A percentile compares a stretch with the other conserved stretches of the same genome.
phyloP scores from a whole-genome alignment of 2,797 vertebrate genomes.

The Cryptoprocta ferox region DNA sequence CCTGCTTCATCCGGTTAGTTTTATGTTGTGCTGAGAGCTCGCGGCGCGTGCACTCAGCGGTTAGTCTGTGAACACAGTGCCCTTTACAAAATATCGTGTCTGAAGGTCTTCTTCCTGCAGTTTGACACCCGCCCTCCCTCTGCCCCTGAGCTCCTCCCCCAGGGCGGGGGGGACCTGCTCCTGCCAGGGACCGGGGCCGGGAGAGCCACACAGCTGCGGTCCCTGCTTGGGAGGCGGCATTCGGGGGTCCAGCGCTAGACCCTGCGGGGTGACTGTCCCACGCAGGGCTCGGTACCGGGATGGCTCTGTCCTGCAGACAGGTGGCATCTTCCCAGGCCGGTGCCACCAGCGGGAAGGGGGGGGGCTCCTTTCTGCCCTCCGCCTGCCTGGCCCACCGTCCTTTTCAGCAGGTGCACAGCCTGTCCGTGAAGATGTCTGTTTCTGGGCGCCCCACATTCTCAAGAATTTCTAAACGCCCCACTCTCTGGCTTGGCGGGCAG shows the following conservation, averaged over 20 bases:
- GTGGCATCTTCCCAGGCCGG: accelerated
- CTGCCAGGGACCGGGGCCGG: too few species aligned
- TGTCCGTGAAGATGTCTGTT: accelerated
- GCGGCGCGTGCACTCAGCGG: accelerated
- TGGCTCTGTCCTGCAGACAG: neutral
- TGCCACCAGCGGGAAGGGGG: accelerated
- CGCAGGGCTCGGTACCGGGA: accelerated
- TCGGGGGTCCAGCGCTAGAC: neutral
- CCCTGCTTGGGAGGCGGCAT: neutral
- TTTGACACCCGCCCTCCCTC: neutral
- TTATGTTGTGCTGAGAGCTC: accelerated
- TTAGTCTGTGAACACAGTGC: neutral
- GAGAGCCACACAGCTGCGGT: too few species aligned
- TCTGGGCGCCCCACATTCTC: neutral
- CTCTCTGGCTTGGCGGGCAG: too few species aligned
- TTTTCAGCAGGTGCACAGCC: neutral
- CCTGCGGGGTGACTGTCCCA: neutral
- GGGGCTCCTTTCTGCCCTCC: too few species aligned
- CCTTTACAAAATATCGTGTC: neutral
- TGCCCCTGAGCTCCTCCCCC: neutral
- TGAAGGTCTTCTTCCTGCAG: neutral
- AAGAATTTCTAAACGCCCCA: neutral
- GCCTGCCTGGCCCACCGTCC: accelerated
- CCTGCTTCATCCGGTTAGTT: accelerated
- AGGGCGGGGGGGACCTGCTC: too few species aligned